Conservation (phyloP, 1,140 invertebrate species). For the Drosophila mayri region DNA sequence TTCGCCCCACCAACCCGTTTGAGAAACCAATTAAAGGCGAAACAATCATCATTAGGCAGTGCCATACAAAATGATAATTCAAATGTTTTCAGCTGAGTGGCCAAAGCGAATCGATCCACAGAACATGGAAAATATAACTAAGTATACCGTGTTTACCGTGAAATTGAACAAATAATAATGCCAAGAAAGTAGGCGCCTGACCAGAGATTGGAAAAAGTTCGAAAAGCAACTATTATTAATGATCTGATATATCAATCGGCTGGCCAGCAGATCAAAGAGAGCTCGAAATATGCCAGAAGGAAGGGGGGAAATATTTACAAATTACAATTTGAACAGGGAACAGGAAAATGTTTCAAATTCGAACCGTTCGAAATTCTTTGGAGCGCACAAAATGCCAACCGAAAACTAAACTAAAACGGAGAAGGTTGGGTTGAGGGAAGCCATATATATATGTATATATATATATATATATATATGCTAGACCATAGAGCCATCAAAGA, state of each 20-base stretch:
- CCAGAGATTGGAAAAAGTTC: constrained; percentile 44
- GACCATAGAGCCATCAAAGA: constrained; percentile 69
- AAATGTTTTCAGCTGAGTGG: constrained; percentile 67
- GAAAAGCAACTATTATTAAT: constrained; percentile 65
- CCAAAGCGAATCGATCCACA: constrained; percentile 55
- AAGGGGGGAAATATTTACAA: constrained; percentile 27
- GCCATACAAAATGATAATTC: constrained; percentile 66
- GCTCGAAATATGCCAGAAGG: constrained; percentile 8
- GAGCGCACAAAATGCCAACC: constrained; percentile 63
- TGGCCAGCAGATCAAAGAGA: constrained; percentile 45
- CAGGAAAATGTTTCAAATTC: constrained; percentile 72
- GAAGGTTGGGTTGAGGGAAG: not conserved
- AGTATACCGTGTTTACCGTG: constrained; percentile 59
- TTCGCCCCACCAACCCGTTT: constrained; percentile 22
- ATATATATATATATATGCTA: constrained; percentile 4
- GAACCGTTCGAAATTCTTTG: constrained; percentile 70
- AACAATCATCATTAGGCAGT: constrained; percentile 73
- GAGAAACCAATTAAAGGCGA: constrained; percentile 65
- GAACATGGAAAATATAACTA: constrained; percentile 52
- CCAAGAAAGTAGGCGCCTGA: constrained; percentile 74
- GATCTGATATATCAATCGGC: constrained; percentile 74
- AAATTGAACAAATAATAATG: constrained; percentile 79
- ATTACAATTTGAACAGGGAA: constrained; percentile 52
- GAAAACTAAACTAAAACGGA: constrained; percentile 48
- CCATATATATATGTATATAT: no score